These are phyloP conservation scores for Equus quagga DNA, from an alignment of 2,113 vertebrate species.

Conservation along the genomic window DNA sequence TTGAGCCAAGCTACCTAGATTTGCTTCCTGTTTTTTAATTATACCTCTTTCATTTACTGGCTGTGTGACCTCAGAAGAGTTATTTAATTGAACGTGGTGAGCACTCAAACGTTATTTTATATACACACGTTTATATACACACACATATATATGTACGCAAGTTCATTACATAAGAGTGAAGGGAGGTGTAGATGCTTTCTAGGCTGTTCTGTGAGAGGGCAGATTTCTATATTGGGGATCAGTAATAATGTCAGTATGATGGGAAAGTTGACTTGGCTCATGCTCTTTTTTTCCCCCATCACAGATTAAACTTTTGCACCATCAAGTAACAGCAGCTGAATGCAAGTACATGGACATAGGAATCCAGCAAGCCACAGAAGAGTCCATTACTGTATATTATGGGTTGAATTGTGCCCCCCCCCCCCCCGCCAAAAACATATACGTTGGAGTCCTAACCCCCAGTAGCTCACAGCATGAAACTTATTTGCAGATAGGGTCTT, in stretches of 20 bases:
- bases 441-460: neutral
- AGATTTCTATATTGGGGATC: neutral
- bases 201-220: neutral
- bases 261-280: neutral
- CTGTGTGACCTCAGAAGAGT: neutral
- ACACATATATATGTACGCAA: neutral
- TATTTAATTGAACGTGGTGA: neutral
- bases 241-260: neutral
- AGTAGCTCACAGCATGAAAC: neutral
- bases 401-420: neutral
- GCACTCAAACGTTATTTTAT: neutral
- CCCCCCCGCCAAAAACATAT: neutral
- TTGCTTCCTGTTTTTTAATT: neutral
- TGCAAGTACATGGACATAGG: neutral
- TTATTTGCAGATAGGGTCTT: neutral
- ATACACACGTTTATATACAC: neutral
- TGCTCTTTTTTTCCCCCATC: neutral
- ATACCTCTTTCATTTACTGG: neutral
- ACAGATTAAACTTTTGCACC: neutral
- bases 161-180: neutral
- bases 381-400: neutral
- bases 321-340: neutral
- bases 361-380: neutral
- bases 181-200: neutral
- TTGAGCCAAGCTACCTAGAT: neutral